A percentile compares a stretch with the other conserved stretches of the same genome.
Conservation (phyloP, 2,113 vertebrate species). For the Speoplatyrhinus poulsoni region DNA sequence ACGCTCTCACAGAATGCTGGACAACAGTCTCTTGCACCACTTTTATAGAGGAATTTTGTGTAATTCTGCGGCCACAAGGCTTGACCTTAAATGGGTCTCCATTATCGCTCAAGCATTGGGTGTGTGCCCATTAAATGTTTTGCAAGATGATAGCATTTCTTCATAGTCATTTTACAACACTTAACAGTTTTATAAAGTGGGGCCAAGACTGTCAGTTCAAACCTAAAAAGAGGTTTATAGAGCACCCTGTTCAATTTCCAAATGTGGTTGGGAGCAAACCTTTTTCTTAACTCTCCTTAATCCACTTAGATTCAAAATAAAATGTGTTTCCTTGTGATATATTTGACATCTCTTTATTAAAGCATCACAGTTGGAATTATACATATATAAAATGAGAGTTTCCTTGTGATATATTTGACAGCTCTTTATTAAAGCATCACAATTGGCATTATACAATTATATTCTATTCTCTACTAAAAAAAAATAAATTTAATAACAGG, state of each 20-base stretch:
- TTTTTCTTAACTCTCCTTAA: slow-evolving; percentile 12
- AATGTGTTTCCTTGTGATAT: slow-evolving; percentile 28
- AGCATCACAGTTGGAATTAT: slow-evolving; percentile 21
- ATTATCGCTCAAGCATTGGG: no score
- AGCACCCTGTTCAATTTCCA: slow-evolving; percentile 12
- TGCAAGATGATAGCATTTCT: no score
- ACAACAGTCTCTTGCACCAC: no score
- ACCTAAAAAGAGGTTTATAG: slow-evolving; percentile 13
- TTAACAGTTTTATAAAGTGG: no score
- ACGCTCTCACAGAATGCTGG: no score
- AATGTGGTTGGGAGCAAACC: background rate
- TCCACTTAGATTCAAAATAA: slow-evolving; percentile 22
- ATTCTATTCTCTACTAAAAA: slow-evolving; percentile 26
- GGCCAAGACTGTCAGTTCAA: no score
- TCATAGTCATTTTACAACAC: no score
- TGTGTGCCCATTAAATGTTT: no score
- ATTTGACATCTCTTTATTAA: slow-evolving; percentile 10
- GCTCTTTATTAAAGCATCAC: slow-evolving; percentile 14
- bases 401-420: slow-evolving; percentile 20
- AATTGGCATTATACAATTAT: slow-evolving; percentile 33
- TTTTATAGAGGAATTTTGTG: no score
- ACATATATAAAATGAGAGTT: slow-evolving; percentile 31
- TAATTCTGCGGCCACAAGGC: no score
- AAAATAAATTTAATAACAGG: slow-evolving; percentile 31
- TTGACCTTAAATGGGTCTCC: no score